Evolutionary conservation across 2,888 invertebrate species (phyloP), one percentile per base, ranked within the genome.

Genomic region (Reticulitermes lucifugus): DNA sequence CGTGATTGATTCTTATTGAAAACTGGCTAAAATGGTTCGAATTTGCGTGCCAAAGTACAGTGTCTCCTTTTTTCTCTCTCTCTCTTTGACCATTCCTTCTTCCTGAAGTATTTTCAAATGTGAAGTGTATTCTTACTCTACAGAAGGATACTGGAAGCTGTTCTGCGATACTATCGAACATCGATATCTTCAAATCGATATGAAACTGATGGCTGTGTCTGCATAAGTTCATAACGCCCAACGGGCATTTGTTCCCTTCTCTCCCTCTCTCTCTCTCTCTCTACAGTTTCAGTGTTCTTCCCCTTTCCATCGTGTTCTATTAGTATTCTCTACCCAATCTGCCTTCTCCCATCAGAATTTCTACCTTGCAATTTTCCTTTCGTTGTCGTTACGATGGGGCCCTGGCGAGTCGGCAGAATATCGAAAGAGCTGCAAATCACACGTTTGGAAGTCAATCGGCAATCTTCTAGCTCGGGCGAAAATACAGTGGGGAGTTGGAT

Each of bases 121-220:
- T 29, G 35, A 46, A 77, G 77, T n/a, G 77, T 51, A 77, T 77
- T 77, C 46, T 65, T 46, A 12, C 77, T 77, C 22, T 43, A 41
- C 9, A 18, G 41, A 46, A 43, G 75, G 29, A 73, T 73, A 73
- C 22, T 73, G 35, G 41, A 5, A n/a, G 70, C 29, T 29, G 70
- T 10, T 29, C 29, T 35, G 51, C 46, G 77, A 46, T 77, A 77
- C 77, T 77, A 77, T 77, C 77, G 77, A 77, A 77, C 46, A 77
- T 77, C 77, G 77, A 51, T 77, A n/a, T 77, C 77, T 77, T 77
- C 22, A 46, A 46, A 77, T 46, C 77, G 77, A 77, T 77, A 77
- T 77, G 51, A 46, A 77, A 77, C 77, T 46, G 77, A 77, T 77
- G 77, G 43, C 41, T 65, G 10, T 46, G 77, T 46, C 43, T 77